These are phyloP conservation scores for Brachionichthys hirsutus DNA, from an alignment of 2,113 vertebrate species.

Conservation along the genomic window DNA sequence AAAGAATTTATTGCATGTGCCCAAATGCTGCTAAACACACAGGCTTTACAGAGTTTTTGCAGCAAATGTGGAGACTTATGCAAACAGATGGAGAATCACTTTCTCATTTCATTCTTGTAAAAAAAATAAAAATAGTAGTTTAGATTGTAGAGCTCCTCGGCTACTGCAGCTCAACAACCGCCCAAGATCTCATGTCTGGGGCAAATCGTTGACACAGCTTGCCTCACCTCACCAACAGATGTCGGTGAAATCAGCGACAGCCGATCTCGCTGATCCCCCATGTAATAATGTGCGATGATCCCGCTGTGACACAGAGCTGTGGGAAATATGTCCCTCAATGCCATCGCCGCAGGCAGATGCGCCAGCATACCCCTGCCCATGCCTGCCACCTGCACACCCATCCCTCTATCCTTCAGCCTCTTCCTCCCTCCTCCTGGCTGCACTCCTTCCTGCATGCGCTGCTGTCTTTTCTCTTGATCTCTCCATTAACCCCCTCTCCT, in stretches of 20 bases:
- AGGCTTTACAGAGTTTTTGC: neutral
- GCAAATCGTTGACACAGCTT: slow-evolving; percentile 87
- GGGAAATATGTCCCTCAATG: slow-evolving; percentile 68
- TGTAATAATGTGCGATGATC: slow-evolving; percentile 82
- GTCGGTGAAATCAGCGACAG: slow-evolving; percentile 91
- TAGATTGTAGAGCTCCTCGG: slow-evolving; percentile 2
- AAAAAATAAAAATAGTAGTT: neutral
- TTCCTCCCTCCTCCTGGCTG: neutral
- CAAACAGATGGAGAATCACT: slow-evolving; percentile 16
- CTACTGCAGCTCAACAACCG: slow-evolving; percentile 74
- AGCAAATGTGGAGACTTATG: neutral
- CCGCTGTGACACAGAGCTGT: slow-evolving; percentile 73
- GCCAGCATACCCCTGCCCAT: slow-evolving; percentile 46
- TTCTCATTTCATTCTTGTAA: slow-evolving; percentile 4
- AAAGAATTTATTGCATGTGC: too few species aligned
- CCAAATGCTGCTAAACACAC: too few species aligned
- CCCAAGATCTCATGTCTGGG: slow-evolving; percentile 78
- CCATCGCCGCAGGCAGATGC: slow-evolving; percentile 51
- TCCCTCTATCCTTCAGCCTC: neutral
- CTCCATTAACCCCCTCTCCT: slow-evolving; percentile 24
- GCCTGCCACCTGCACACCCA: slow-evolving; percentile 31
- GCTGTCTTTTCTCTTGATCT: slow-evolving; percentile 32
- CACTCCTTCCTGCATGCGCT: slow-evolving; percentile 16
- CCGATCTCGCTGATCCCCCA: slow-evolving; percentile 86
- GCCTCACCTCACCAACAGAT: slow-evolving; percentile 90